Evolutionary conservation across 2,797 vertebrate species (phyloP).

Genomic region (Meriones psammophilus): DNA sequence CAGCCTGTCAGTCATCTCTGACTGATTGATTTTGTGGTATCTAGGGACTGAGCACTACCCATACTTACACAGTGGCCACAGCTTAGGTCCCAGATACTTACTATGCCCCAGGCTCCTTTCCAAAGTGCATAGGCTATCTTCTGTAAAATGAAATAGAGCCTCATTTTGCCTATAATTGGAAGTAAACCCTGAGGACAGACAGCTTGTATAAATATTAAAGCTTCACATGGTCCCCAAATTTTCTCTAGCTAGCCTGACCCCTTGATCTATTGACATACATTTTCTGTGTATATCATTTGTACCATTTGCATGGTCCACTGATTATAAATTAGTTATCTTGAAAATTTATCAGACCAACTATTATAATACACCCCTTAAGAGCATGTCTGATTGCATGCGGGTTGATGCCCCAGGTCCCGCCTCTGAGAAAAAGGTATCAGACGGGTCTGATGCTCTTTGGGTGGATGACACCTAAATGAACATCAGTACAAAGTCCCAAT

Average conservation of each 20-base stretch:
- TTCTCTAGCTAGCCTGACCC: constrained; percentile 68
- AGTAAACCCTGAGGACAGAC: constrained; percentile 73
- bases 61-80: constrained; percentile 68
- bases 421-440: no score
- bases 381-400: no score
- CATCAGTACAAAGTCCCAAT: no score
- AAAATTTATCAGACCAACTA: constrained; percentile 74
- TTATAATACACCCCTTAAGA: constrained; percentile 72
- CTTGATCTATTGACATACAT: constrained; percentile 71
- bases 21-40: constrained; percentile 72
- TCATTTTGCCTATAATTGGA: constrained; percentile 62
- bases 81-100: not conserved
- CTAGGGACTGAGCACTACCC: constrained; percentile 65
- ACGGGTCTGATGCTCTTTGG: no score
- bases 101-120: constrained; percentile 46
- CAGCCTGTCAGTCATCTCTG: constrained; percentile 68
- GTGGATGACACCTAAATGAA: no score
- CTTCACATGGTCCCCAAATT: constrained; percentile 74
- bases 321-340: constrained; percentile 78
- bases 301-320: constrained; percentile 45
- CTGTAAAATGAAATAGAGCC: constrained; percentile 68
- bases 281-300: constrained; percentile 67
- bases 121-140: constrained; percentile 71
- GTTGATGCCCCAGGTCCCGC: no score
- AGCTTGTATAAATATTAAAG: constrained; percentile 82